These are phyloP conservation scores for Caranx ignobilis DNA, from an alignment of 2,113 vertebrate species.

Conservation along the genomic window DNA sequence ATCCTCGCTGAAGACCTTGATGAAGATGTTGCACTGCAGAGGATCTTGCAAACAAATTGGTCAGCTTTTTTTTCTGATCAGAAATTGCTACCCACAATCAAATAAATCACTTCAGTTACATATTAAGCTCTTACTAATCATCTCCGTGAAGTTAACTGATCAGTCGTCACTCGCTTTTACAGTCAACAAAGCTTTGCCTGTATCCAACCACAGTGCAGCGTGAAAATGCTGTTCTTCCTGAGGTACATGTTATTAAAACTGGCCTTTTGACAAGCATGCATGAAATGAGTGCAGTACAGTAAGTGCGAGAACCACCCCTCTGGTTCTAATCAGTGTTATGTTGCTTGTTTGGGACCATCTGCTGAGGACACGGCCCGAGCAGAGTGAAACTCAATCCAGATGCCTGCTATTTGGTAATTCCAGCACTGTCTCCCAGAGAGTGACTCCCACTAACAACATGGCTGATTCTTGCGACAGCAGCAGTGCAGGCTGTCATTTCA, in stretches of 20 bases:
- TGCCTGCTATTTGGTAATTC: conserved; percentile 75
- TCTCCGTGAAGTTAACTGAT: conserved; percentile 18
- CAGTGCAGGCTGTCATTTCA: conserved; percentile 5
- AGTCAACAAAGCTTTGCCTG: conserved; percentile 42
- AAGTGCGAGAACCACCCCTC: conserved; percentile 57
- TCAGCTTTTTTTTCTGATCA: conserved; percentile 18
- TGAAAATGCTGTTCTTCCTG: conserved; percentile 24
- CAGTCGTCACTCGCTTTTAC: conserved; percentile 15
- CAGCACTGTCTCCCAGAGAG: conserved; percentile 39
- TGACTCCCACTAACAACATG: conserved; percentile 34
- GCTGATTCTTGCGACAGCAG: not conserved
- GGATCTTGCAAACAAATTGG: conserved; percentile 51
- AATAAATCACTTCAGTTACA: conserved; percentile 28
- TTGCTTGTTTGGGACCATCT: conserved; percentile 80
- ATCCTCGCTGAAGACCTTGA: conserved; percentile 30
- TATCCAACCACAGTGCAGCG: conserved; percentile 16
- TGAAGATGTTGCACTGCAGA: conserved; percentile 46
- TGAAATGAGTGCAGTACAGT: conserved; percentile 49
- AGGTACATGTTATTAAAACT: conserved; percentile 68
- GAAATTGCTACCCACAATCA: conserved; percentile 11
- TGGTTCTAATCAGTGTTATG: conserved; percentile 76
- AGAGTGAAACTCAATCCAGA: conserved; percentile 78
- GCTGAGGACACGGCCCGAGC: conserved; percentile 64
- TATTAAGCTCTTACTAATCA: conserved; percentile 3
- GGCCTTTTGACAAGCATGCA: conserved; percentile 65